Percentiles rank a stretch among this genome's conserved stretches.
Evolutionary conservation across 2,113 vertebrate species (phyloP).

Genomic region (Emydocephalus ijimae): DNA sequence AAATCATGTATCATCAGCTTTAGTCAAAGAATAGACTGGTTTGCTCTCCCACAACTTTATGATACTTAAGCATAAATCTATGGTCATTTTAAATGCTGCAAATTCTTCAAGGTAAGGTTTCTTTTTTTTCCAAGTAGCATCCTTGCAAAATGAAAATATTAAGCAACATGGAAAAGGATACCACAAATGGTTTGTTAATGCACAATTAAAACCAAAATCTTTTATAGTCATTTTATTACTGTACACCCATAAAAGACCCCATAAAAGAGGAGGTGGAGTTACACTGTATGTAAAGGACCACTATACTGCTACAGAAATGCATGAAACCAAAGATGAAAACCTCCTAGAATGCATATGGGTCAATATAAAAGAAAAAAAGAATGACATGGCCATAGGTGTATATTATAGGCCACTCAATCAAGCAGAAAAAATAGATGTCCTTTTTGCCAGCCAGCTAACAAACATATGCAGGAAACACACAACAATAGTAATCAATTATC

Average conservation of each 20-base stretch:
- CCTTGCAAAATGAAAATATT: neutral
- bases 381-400: too few relatives aligned
- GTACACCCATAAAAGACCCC: neutral
- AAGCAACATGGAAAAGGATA: neutral
- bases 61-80: neutral
- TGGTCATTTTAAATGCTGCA: neutral
- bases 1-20: neutral
- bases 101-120: neutral
- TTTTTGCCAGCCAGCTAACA: too few relatives aligned
- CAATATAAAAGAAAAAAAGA: too few relatives aligned
- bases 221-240: neutral
- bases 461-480: too few relatives aligned
- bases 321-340: too few relatives aligned
- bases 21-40: neutral
- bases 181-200: neutral
- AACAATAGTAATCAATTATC: too few relatives aligned
- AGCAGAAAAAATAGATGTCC: too few relatives aligned
- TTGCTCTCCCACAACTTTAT: neutral
- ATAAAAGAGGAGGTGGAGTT: too few relatives aligned
- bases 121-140: neutral
- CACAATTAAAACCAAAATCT: conserved; percentile 4
- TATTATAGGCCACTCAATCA: too few relatives aligned
- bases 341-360: too few relatives aligned
- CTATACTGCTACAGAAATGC: too few relatives aligned
- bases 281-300: too few relatives aligned